These are phyloP conservation scores for silkworm (Bombyx mori) DNA, from an alignment of 1,140 invertebrate species.

Conservation along the genomic window ASM3026992v2 NC_085111.1:12544001-12544500, in stretches of 20 bases:
- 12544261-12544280: too few relatives aligned
- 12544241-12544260: too few relatives aligned
- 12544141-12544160: background rate
- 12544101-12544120: slow-evolving; percentile 16
- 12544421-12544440: slow-evolving; percentile 23
- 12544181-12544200: too few relatives aligned
- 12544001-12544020: slow-evolving; percentile 12
- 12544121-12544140: slow-evolving; percentile 17
- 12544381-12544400: too few relatives aligned
- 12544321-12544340: too few relatives aligned
- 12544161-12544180: too few relatives aligned
- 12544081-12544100: slow-evolving; percentile 10
- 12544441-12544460: slow-evolving; percentile 29
- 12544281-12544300: too few relatives aligned
- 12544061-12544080: slow-evolving; percentile 10
- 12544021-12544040: slow-evolving; percentile 10
- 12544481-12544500: slow-evolving; percentile 42
- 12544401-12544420: background rate
- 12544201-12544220: too few relatives aligned
- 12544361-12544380: too few relatives aligned
- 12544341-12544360: too few relatives aligned
- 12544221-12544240: too few relatives aligned
- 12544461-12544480: slow-evolving; percentile 43
- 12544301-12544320: too few relatives aligned
- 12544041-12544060: slow-evolving; percentile 10